Base-by-base conservation (phyloP, 2,113 vertebrate species). In the Poeciliopsis retropinna region DNA sequence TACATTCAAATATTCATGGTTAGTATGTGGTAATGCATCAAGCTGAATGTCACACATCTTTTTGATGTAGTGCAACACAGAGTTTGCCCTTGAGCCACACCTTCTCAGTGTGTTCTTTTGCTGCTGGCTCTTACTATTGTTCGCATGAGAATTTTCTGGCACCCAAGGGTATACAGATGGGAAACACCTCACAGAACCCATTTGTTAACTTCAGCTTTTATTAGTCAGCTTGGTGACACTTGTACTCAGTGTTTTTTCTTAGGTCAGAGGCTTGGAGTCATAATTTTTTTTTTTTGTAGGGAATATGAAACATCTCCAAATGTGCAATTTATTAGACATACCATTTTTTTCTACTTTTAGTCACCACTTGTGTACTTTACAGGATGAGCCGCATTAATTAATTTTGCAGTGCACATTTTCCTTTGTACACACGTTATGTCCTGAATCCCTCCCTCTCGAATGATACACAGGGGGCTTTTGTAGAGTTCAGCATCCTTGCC, bases 1-100 rank as follows among this genome's bases (percentile, higher is more conserved):
- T 30, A 76, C 28, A 79, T 70, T 85, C 67, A 74, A 89, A 85
- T 77, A 29, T 70, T 54, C 12, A 62, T 74, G 80, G 34, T 67
- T 75, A 82, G 82, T 84, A 64, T 29, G 44, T 27, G 64, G 64
- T 70, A 80, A 83, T 60, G 64, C 72, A 63, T 34, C 19, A 30
- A 72, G 47, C 39, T 72, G 30, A 74, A 78, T 57, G 22, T 76
- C 28, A 72, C 67, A 70, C 67, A 62, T 77, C 25, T 57, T 64
- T 66, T 8, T 2, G 19, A 51, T 15, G 13, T 14, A 72, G 27
- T 32, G 8, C n/a, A 69, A 79, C 75, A 31, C 70, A 19, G 51
- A 54, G 72, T 51, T 32, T 3, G 14, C 73, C 63, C 77, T 72
- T 83, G 34, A 70, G 62, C 65, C 57, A 82, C 25, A 39, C 30